phyloP scores from a whole-genome alignment of 2,888 invertebrate species.

The Ichneumoninae sp. region DNA sequence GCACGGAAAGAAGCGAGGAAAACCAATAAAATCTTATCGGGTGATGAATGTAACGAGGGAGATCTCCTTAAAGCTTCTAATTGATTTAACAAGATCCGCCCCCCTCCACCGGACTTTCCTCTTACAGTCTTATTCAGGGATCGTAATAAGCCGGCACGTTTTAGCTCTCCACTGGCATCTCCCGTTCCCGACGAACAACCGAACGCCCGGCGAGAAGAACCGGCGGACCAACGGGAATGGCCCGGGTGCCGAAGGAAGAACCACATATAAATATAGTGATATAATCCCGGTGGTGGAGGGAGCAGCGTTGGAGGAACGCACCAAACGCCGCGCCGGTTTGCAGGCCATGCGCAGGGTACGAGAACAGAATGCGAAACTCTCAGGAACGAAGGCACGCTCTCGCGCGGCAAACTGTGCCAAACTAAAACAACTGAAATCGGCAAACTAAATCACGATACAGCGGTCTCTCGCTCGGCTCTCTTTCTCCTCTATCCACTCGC shows the following conservation, averaged over 20 bases:
- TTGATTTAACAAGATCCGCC: background rate
- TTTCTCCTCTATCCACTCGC: slow-evolving; percentile 29
- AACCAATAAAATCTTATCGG: background rate
- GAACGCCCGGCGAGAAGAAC: slow-evolving; percentile 3
- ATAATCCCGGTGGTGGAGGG: background rate
- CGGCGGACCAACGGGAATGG: background rate
- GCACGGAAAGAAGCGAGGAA: background rate
- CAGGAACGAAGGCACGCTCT: slow-evolving; percentile 14
- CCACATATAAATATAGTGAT: background rate
- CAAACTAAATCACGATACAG: slow-evolving; percentile 67
- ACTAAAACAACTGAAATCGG: slow-evolving; percentile 69
- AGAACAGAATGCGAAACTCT: slow-evolving; percentile 59
- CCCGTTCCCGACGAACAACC: background rate
- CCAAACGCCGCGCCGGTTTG: slow-evolving; percentile 30
- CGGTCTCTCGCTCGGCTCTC: slow-evolving; percentile 33
- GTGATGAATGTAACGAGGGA: background rate
- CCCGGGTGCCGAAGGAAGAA: background rate
- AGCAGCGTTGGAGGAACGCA: slow-evolving; percentile 34
- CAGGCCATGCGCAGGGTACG: slow-evolving; percentile 19
- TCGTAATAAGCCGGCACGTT: slow-evolving; percentile 9
- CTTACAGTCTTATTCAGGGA: background rate
- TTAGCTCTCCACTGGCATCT: background rate
- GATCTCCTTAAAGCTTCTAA: background rate
- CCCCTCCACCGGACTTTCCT: background rate
- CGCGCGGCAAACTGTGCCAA: slow-evolving; percentile 62